Evolutionary conservation across 1,140 invertebrate species (phyloP).

Genomic region (Planococcus citri): DNA sequence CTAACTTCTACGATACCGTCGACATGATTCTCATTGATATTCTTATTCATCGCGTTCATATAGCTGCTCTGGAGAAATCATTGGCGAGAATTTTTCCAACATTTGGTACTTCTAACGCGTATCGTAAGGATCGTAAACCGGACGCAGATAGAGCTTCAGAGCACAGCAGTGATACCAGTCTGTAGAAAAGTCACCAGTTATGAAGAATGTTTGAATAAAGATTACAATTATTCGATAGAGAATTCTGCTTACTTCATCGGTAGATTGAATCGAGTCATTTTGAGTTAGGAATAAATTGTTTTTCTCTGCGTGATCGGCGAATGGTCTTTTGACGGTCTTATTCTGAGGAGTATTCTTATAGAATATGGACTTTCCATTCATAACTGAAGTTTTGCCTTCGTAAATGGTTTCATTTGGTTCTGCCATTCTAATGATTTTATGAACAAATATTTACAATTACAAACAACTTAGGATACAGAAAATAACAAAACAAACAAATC

Average conservation of each 20-base stretch:
- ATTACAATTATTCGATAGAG: no score
- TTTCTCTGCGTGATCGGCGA: background rate
- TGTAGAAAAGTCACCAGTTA: constrained; percentile 29
- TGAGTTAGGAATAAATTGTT: background rate
- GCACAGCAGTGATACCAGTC: constrained; percentile 53
- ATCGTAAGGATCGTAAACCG: constrained; percentile 87
- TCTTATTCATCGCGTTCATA: constrained; percentile 72
- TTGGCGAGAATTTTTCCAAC: constrained; percentile 80
- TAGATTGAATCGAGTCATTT: background rate
- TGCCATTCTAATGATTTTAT: background rate
- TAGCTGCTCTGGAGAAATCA: constrained; percentile 79
- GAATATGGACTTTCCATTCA: constrained; percentile 63
- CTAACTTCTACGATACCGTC: constrained; percentile 54
- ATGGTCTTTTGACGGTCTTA: background rate
- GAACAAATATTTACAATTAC: no score
- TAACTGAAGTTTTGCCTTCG: constrained; percentile 63
- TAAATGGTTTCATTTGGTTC: constrained; percentile 31
- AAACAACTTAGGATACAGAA: no score
- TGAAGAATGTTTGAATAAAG: no score
- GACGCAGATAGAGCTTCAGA: constrained; percentile 93
- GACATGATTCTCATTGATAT: constrained; percentile 68
- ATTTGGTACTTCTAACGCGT: constrained; percentile 83
- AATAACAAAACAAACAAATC: no score
- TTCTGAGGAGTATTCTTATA: constrained; percentile 45
- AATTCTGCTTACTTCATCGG: background rate